Base-by-base conservation (phyloP, 2,113 vertebrate species). In the Paedocypris sp. region DNA sequence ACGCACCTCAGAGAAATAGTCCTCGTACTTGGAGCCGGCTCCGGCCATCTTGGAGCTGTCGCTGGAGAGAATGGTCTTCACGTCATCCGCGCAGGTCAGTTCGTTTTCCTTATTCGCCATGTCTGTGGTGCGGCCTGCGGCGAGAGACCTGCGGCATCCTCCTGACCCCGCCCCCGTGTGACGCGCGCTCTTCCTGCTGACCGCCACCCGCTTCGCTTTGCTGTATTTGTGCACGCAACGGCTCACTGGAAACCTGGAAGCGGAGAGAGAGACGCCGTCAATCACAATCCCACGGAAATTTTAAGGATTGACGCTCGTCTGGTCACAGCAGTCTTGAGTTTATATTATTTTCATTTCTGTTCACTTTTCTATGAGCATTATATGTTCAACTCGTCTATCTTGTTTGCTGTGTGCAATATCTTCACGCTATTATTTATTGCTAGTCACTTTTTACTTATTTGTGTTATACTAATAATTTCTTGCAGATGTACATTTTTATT, bases 71-170 rank as follows among this genome's bases (percentile, higher is more conserved):
- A 88, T 81, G 76, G 82, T 83, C 70, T 89, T 83, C 74, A 90
- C 75, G 66, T 91, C 90, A 57, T 87, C 88, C 56, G 88, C 83
- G 77, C 89, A 94, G 64, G 91, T 90, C 79, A 97, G 81, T 85
- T 97, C 95, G 80, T 98, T 98, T 82, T 98, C 95, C 76, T 97
- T 97, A 87, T 98, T 97, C 84, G 95, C 93, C 95, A 98, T 98
- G 84, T 91, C 83, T 88, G 87, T 77, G 80, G 63, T 82, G 86
- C 79, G 60, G 66, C 70, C 75, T 58, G 76, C 69, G 67, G 75
- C 46, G 25, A 77, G 64, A 6, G 68, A 28, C 60, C 35, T 80
- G 74, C 77, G 68, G 62, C 75, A 78, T 69, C 72, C 78, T 70
- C 60, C 64, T 20, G 65, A 45, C 38, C 49, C 68, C 64, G 53